Conservation (phyloP, 2,888 invertebrate genomes). For the Glomeris marginata region DNA sequence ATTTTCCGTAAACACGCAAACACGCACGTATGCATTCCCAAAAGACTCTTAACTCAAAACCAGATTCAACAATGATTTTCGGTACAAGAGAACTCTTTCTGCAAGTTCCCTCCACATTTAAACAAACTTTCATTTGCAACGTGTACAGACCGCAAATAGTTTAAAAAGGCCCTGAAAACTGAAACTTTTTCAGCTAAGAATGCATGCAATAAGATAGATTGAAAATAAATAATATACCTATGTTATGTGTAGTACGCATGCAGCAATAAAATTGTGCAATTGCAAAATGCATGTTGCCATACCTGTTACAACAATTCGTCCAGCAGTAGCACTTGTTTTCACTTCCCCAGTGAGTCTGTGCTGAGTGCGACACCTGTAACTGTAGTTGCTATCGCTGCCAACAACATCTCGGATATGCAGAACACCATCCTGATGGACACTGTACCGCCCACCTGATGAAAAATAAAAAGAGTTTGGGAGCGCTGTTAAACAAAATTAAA, state of each 20-base stretch:
- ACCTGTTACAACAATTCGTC: constrained; percentile 12
- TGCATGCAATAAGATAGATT: background rate
- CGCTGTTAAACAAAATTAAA: too few species aligned
- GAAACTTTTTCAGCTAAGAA: background rate
- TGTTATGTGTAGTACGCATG: background rate
- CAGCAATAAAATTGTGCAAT: background rate
- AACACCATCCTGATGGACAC: constrained; percentile 10
- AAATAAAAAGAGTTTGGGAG: too few species aligned
- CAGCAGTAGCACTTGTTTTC: constrained; percentile 8
- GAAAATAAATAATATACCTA: background rate
- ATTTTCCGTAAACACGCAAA: too few species aligned
- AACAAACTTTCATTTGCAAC: background rate
- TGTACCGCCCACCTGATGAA: constrained; percentile 5
- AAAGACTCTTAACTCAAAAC: too few species aligned
- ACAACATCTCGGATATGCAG: constrained; percentile 11
- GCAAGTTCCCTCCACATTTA: too few species aligned
- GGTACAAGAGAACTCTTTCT: too few species aligned
- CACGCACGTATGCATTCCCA: too few species aligned
- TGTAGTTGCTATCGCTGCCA: constrained; percentile 1
- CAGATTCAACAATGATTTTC: too few species aligned
- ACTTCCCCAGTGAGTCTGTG: constrained; percentile 10
- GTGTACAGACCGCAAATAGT: background rate
- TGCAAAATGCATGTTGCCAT: too few species aligned
- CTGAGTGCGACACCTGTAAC: constrained; percentile 9
- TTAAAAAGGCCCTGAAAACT: background rate